phyloP scores from a whole-genome alignment of 2,797 vertebrate species.

The Orientallactaga sibirica region DNA sequence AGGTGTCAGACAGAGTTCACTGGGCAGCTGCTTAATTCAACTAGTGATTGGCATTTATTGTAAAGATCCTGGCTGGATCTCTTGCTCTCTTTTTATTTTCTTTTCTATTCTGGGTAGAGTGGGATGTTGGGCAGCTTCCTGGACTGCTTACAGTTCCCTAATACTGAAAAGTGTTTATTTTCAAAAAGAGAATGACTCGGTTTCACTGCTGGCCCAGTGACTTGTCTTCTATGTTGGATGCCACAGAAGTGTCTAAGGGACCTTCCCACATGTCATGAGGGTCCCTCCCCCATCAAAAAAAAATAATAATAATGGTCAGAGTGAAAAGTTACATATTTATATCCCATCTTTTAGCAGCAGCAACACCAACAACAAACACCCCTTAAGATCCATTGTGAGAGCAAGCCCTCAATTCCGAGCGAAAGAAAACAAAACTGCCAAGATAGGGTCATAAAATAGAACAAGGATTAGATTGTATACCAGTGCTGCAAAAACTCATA shows the following conservation, averaged over 20 bases:
- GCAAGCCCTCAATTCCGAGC: neutral
- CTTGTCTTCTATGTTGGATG: neutral
- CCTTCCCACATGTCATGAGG: neutral
- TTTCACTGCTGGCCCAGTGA: neutral
- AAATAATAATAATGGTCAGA: neutral
- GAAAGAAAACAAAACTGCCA: neutral
- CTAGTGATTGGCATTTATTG: neutral
- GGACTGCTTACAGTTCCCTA: slow-evolving; percentile 34
- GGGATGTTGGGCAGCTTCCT: neutral
- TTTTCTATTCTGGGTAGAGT: neutral
- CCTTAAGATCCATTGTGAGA: neutral
- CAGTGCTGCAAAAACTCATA: neutral
- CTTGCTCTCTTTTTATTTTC: neutral
- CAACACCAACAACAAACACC: neutral
- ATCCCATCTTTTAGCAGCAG: neutral
- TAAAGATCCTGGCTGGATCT: neutral
- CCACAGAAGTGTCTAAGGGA: neutral
- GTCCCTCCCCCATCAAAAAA: neutral
- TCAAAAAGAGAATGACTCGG: neutral
- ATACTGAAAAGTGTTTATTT: slow-evolving; percentile 25
- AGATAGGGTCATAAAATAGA: neutral
- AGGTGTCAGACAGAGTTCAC: neutral
- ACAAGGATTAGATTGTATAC: neutral
- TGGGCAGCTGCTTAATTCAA: neutral
- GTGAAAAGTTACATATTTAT: slow-evolving; percentile 6